Evolutionary conservation across 2,113 vertebrate genomes (phyloP).

Genomic region (Dipodomys spectabilis): DNA sequence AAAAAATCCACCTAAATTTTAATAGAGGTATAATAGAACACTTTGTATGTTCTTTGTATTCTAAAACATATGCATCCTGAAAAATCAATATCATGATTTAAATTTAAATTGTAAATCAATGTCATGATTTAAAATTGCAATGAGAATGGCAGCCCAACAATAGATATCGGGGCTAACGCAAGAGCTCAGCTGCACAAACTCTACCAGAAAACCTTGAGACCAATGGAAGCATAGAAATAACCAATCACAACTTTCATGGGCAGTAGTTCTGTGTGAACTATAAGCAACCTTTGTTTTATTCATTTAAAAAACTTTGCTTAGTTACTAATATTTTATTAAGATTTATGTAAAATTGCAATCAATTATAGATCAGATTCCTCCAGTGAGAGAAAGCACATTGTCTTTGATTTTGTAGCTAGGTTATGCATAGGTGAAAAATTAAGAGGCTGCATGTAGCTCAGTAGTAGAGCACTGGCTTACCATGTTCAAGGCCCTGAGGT

Average conservation of each 20-base stretch:
- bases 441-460: no score
- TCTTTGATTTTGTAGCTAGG: not conserved
- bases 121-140: not conserved
- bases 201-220: not conserved
- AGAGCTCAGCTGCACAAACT: not conserved
- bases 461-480: no score
- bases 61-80: not conserved
- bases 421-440: not conserved
- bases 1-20: not conserved
- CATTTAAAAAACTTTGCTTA: not conserved
- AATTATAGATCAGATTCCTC: not conserved
- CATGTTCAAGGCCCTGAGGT: no score
- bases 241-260: not conserved
- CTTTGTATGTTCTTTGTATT: conserved; percentile 1
- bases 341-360: not conserved
- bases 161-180: not conserved
- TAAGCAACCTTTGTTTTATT: not conserved
- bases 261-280: not conserved
- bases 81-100: not conserved
- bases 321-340: conserved; percentile 18
- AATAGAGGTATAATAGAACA: not conserved
- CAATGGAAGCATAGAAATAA: not conserved
- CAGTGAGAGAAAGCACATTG: not conserved
- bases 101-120: not conserved
- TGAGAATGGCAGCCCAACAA: not conserved